Conservation (phyloP, 2,113 vertebrate species). For the Naja naja region DNA sequence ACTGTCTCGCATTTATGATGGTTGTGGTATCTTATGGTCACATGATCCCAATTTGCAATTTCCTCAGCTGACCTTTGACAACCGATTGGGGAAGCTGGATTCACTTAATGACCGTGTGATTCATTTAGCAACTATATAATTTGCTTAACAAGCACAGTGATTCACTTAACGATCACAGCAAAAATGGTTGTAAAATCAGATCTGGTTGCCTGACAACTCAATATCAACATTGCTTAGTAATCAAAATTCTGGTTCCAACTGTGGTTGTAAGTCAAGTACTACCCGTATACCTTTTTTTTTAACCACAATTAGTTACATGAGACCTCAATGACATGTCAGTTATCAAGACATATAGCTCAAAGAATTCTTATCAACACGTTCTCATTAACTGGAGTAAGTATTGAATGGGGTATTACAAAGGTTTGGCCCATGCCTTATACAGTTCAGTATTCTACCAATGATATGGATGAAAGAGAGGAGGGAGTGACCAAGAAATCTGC, state of each 20-base stretch:
- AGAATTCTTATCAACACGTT: not conserved
- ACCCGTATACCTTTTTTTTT: not conserved
- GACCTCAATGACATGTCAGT: not conserved
- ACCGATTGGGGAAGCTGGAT: not conserved
- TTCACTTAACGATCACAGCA: not conserved
- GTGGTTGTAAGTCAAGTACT: not conserved
- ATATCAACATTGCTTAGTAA: not conserved
- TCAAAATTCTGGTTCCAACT: not conserved
- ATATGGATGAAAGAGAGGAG: not conserved
- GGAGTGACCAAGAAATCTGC: not conserved
- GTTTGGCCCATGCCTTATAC: not conserved
- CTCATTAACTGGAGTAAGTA: not conserved
- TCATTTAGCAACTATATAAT: not conserved
- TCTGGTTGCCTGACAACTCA: not conserved
- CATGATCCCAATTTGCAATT: not conserved
- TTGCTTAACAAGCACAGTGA: not conserved
- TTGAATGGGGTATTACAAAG: not conserved
- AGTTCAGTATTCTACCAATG: not conserved
- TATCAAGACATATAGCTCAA: not conserved
- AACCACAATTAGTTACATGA: not conserved
- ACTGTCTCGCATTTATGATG: not conserved
- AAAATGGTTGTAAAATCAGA: not conserved
- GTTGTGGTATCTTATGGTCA: not conserved
- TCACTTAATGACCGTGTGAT: not conserved
- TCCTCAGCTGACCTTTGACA: not conserved